Evolutionary conservation across 2,888 invertebrate genomes (phyloP).

Genomic region (Teleiodes luculella): DNA sequence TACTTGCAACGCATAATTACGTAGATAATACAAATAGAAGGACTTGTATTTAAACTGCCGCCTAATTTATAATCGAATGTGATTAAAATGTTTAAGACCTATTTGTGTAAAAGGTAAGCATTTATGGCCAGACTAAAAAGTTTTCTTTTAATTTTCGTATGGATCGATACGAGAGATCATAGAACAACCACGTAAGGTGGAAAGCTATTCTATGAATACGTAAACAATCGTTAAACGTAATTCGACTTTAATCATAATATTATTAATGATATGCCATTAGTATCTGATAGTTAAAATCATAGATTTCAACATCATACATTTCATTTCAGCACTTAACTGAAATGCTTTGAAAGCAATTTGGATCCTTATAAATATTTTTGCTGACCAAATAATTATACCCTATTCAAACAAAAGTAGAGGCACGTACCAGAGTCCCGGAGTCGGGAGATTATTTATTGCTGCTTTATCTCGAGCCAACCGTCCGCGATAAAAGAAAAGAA

Average conservation of each 20-base stretch:
- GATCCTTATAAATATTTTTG: not conserved
- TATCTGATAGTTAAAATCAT: no score
- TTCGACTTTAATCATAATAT: no score
- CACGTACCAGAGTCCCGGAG: constrained; percentile 52
- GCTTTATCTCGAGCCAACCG: constrained; percentile 68
- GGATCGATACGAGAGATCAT: no score
- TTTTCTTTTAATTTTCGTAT: no score
- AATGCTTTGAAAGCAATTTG: not conserved
- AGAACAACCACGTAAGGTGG: no score
- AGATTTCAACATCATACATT: no score
- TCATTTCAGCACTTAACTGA: not conserved
- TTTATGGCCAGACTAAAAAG: no score
- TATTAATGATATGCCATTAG: no score
- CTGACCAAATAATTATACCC: not conserved
- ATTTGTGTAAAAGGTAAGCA: not conserved
- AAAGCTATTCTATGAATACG: no score
- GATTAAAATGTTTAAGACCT: not conserved
- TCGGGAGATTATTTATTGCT: constrained; percentile 66
- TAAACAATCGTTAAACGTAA: no score
- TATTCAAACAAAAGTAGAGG: constrained; percentile 34
- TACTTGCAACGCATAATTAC: constrained; percentile 62
- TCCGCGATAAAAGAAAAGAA: constrained; percentile 74
- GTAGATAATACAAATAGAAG: constrained; percentile 66
- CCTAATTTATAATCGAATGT: not conserved
- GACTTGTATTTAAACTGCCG: constrained; percentile 29